A percentile compares a stretch with the other conserved stretches of the same genome.
phyloP scores from a whole-genome alignment of 1,140 invertebrate genomes.

The Neodiprion fabricii region DNA sequence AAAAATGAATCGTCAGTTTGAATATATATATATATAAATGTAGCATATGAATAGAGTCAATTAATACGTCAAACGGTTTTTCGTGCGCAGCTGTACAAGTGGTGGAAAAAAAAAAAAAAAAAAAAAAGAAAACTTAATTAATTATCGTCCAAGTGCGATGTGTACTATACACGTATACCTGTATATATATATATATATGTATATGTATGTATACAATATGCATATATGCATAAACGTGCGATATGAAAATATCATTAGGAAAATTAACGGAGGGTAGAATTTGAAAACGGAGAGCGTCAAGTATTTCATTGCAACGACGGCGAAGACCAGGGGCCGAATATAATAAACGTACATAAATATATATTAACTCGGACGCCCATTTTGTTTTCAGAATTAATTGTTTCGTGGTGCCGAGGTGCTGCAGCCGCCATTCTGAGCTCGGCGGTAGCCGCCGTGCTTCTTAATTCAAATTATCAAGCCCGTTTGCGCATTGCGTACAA shows the following conservation, averaged over 20 bases:
- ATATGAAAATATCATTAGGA: background rate
- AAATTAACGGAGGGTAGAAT: background rate
- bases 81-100: too few relatives aligned
- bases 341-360: background rate
- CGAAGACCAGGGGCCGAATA: background rate
- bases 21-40: too few relatives aligned
- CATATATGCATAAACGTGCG: too few relatives aligned
- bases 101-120: too few relatives aligned
- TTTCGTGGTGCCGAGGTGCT: background rate
- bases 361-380: background rate
- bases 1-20: too few relatives aligned
- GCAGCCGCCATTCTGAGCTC: background rate
- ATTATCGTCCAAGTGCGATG: too few relatives aligned
- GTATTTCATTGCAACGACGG: background rate
- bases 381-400: background rate
- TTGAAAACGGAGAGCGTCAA: background rate
- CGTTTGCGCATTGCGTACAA: background rate
- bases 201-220: too few relatives aligned
- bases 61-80: too few relatives aligned
- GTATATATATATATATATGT: too few relatives aligned
- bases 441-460: background rate
- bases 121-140: too few relatives aligned
- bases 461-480: background rate
- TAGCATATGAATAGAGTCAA: too few relatives aligned
- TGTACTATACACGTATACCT: too few relatives aligned